Percentiles rank a stretch among this genome's conserved stretches.
These are phyloP conservation scores for Diaprepes abbreviatus DNA, from an alignment of 2,888 invertebrate genomes.

Conservation along the genomic window DNA sequence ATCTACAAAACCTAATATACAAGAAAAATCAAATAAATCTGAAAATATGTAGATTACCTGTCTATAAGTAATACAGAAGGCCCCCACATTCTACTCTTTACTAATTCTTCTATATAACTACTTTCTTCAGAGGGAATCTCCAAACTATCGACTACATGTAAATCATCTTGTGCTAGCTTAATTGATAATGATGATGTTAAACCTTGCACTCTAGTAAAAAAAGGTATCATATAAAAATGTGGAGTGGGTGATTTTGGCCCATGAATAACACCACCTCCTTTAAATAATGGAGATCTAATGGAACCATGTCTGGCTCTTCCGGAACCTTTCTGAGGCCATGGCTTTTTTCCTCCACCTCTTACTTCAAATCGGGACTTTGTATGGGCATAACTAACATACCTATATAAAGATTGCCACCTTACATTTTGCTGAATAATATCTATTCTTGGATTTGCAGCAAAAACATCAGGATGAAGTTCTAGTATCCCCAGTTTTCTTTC, in stretches of 20 bases:
- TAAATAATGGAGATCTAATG: conserved; percentile 89
- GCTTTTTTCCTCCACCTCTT: conserved; percentile 90
- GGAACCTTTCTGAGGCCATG: conserved; percentile 93
- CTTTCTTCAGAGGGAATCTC: conserved; percentile 88
- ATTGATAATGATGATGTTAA: conserved; percentile 87
- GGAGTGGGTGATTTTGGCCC: conserved; percentile 93
- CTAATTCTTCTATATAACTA: conserved; percentile 82
- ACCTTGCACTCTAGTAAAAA: conserved; percentile 81
- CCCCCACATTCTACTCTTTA: conserved; percentile 93
- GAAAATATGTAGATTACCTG: no score
- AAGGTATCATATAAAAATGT: conserved; percentile 95
- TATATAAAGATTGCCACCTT: conserved; percentile 87
- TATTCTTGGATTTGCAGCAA: conserved; percentile 85
- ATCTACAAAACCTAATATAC: no score
- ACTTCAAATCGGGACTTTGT: conserved; percentile 88
- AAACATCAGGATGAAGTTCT: conserved; percentile 91
- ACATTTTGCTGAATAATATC: conserved; percentile 91
- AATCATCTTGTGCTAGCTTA: conserved; percentile 95
- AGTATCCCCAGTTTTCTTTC: conserved; percentile 87
- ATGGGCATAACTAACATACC: conserved; percentile 84
- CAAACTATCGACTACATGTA: conserved; percentile 89
- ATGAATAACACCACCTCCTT: conserved; percentile 86
- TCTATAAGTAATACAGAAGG: conserved; percentile 95
- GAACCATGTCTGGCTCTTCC: conserved; percentile 95
- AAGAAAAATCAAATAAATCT: no score